Base-by-base conservation (phyloP, 2,888 invertebrate genomes). In the Lasioglossum morio region DNA sequence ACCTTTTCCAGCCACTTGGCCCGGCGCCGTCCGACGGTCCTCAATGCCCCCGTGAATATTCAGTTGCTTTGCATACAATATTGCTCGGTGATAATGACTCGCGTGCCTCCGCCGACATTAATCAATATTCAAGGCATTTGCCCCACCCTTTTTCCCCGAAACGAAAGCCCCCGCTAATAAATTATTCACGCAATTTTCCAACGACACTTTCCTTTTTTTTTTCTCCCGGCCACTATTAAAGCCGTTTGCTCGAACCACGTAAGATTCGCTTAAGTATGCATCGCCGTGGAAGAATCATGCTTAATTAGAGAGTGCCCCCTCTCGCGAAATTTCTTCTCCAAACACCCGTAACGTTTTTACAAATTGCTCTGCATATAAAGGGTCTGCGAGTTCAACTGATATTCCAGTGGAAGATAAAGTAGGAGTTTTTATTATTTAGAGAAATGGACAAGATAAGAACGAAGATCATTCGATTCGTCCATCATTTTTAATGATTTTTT, bases 41-140 rank as follows among this genome's bases (percentile, higher is more conserved):
- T 3, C 34, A 23, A 40, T 23, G 30, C 0, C 10, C 69, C 73
- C 72, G 57, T 73, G 85, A 77, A 73, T 73, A 73, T 73, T 73
- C 73, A 73, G 27, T 48, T 73, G 73, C 48, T 73, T 73, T 73
- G 73, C 73, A 73, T 73, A 73, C 73, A 73, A 73, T 73, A 73
- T 73, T 73, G 73, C 48, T 23, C 30, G 60, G 37, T 75, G 79
- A 79, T 85, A 84, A 85, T 85, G 79, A 72, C 79, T n/a, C 57
- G 27, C 66, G 77, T 77, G 66, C 75, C 43, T 40, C 27, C 78
- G 30, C 0, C n/a, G 84, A 74, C 70, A 79, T 85, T 79, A 79
- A 85, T 85, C 85, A 84, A 85, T 85, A 85, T 84, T 81, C 82
- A 73, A 66, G 53, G 53, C 79, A 73, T 85, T 76, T 70, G 14